phyloP scores from a whole-genome alignment of 2,113 vertebrate genomes.

The Elaphurus davidianus region DNA sequence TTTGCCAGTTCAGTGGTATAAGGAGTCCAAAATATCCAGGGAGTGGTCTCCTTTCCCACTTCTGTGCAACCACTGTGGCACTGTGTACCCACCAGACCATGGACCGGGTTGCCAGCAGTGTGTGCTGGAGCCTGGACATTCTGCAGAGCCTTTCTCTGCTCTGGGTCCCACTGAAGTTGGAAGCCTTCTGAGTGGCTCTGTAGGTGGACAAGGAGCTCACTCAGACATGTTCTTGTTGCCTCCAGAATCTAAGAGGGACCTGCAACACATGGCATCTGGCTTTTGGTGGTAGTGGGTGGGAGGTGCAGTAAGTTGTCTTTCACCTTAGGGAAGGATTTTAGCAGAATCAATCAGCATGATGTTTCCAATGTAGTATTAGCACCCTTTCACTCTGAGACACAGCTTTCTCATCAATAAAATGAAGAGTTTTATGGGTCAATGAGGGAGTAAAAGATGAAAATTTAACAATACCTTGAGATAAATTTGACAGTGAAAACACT shows the following conservation, averaged over 20 bases:
- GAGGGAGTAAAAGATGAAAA: background rate
- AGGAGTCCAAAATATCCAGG: background rate
- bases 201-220: background rate
- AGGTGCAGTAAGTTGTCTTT: background rate
- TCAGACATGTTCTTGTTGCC: accelerated
- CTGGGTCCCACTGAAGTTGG: too few relatives aligned
- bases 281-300: background rate
- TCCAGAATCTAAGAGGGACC: background rate
- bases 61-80: background rate
- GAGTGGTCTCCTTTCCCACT: background rate
- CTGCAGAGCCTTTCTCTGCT: background rate
- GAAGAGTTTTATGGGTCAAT: background rate
- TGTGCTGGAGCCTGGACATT: background rate
- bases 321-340: background rate
- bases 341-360: background rate
- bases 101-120: background rate
- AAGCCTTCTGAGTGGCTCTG: background rate
- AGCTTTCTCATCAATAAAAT: background rate
- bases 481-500: background rate
- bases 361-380: background rate
- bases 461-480: background rate
- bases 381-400: background rate
- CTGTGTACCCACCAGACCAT: accelerated
- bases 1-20: background rate
- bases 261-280: too few relatives aligned